Evolutionary conservation across 2,797 vertebrate genomes (phyloP), one percentile per base, ranked within the genome.

Genomic region (Manis crassicaudata): DNA sequence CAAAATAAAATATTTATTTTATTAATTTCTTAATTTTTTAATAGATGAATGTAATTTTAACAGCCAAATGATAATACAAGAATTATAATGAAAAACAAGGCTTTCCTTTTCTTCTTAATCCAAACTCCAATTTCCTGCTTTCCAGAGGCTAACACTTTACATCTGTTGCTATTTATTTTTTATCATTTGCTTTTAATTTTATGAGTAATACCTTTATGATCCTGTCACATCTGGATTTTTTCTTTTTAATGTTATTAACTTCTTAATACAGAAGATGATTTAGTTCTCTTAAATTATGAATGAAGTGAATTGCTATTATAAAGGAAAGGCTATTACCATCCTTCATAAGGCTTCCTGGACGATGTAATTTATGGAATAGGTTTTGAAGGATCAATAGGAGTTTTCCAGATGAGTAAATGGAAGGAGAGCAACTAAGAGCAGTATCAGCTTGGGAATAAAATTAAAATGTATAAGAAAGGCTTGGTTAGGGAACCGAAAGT

Each of bases 221-320:
- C 40, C 29, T 32, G 23, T 8, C 17, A 17, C 8, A 20, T 27
- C 4, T 72, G 56, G 7, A 27, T 84, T 84, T 84, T 92, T 27
- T 84, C n/a, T 92, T 81, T 58, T 4, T 68, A 95, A 17, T 35
- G 32, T 60, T 60, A 37, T 37, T 56, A 62, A 40, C 65, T 91
- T 70, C 11, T 16, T 91, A 9, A 5, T 37, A 9, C 37, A 40
- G 54, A 68, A 80, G 46, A 65, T 23, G 54, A 81, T 37, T 82
- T 73, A 73, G 12, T 18, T 29, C 63, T 85, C 21, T 52, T 63
- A 60, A 65, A 54, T 13, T 72, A 20, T 25, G 60, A 58, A 29
- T 40, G 58, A 46, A 65, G 43, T 52, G 20, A 72, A 56, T 29
- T 13, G 0, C 46, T 17, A 3, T 70, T 11, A 76, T 3, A 35